phyloP scores from a whole-genome alignment of 1,140 invertebrate genomes.

The Drosophila sucinea region DNA sequence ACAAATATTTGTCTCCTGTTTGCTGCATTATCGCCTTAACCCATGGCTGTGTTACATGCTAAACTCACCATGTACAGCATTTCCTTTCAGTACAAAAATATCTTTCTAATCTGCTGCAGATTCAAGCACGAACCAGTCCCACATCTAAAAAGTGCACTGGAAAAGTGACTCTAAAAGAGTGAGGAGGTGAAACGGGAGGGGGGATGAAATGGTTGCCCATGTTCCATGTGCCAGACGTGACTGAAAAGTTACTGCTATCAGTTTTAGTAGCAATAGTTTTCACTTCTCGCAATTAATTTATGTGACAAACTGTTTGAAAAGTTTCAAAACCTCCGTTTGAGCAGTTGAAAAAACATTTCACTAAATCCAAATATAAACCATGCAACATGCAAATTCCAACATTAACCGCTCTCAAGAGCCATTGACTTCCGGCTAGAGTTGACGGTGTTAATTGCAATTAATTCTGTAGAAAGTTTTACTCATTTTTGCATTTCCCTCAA shows the following conservation, averaged over 20 bases:
- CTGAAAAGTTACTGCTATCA: conserved; percentile 61
- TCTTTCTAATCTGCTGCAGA: conserved; percentile 2
- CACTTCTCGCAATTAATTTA: conserved; percentile 58
- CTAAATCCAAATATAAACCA: conserved; percentile 10
- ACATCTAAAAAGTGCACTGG: not conserved
- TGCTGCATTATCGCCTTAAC: not conserved
- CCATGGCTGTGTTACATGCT: too few species aligned
- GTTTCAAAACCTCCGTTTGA: conserved; percentile 44
- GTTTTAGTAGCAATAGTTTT: conserved; percentile 49
- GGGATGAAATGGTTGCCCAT: conserved; percentile 24
- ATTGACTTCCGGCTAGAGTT: not conserved
- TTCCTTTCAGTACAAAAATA: not conserved
- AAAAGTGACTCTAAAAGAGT: not conserved
- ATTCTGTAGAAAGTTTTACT: not conserved
- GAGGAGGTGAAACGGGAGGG: not conserved
- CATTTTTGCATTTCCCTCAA: too few species aligned
- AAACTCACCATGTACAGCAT: not conserved
- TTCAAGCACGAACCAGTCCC: not conserved
- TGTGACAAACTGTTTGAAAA: conserved; percentile 59
- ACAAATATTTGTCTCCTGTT: not conserved
- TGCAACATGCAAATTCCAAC: not conserved
- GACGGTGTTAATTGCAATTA: not conserved
- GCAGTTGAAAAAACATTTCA: conserved; percentile 34
- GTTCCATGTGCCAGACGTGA: conserved; percentile 56
- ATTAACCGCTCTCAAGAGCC: not conserved